Evolutionary conservation across 1,140 invertebrate genomes (phyloP), one percentile per base, ranked within the genome.

Genomic region (Bombus ignitus): DNA sequence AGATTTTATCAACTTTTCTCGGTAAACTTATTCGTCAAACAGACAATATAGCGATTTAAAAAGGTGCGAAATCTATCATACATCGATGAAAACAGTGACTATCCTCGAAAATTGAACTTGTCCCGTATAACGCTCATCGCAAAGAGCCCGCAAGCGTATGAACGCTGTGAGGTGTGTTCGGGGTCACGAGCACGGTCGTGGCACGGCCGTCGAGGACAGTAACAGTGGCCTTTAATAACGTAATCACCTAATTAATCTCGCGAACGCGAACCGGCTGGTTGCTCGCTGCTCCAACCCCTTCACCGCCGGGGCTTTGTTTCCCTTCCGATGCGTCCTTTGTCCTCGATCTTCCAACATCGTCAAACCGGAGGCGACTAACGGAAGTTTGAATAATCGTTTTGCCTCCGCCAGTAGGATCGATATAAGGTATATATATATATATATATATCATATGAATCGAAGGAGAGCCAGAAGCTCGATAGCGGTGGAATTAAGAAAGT

Each of bases 241-340:
- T 91, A 92, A 90, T 94, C 90, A 89, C 71, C 89, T 93, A 93
- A 94, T 91, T 93, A 91, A 92, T 71, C 87, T 88, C 90, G 92
- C 80, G 85, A 84, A 89, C 92, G 87, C 71, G 89, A 90, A 87
- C 81, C 89, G 89, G 77, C 83, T 65, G 87, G 87, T 90, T 83
- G 92, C 89, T 82, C 83, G 88, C 85, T 83, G 81, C 85, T 76
- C 82, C 83, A 70, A 35, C 5, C 28, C 57, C n/a, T 57, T 37
- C 47, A 79, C 74, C 72, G 42, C 22, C 32, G 22, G 70, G 35
- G n/a, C 37, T 73, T 77, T 70, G 78, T 78, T 70, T 72, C 39
- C n/a, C 68, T 44, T 70, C 35, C 59, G 72, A 79, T 53, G 37
- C 68, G 68, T 42, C 70, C n/a, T 87, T 88, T 88, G 79, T 89